Conservation (phyloP, 2,113 vertebrate genomes). For the Piaya cayana region DNA sequence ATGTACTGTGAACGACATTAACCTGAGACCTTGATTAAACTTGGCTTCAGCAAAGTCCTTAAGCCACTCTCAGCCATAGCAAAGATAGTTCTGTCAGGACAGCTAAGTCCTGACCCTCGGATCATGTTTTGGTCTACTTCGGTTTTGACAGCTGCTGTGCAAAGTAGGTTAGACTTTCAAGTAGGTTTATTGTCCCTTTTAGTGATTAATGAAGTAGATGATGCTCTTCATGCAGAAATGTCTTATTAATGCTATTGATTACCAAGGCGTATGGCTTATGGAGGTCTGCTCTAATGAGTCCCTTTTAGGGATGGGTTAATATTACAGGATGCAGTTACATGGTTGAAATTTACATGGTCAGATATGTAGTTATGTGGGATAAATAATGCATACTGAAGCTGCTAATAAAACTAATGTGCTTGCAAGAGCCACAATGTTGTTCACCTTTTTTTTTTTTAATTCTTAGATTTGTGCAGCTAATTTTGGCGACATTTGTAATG, state of each 20-base stretch:
- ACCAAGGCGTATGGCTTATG: not conserved
- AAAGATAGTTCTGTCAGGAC: not conserved
- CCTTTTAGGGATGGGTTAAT: not conserved
- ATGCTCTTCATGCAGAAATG: not conserved
- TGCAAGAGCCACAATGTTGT: not conserved
- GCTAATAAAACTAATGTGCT: not conserved
- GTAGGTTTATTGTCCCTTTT: not conserved
- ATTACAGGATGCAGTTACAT: not conserved
- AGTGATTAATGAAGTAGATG: not conserved
- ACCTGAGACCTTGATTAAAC: slow-evolving; percentile 14
- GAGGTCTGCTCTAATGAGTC: not conserved
- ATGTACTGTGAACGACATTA: not conserved
- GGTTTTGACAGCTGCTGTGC: slow-evolving; percentile 32
- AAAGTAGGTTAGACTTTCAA: not conserved
- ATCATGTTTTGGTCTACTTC: not conserved
- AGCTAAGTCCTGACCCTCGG: not conserved
- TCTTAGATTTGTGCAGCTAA: slow-evolving; percentile 88
- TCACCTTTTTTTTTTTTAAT: not conserved
- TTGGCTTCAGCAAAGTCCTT: slow-evolving; percentile 6
- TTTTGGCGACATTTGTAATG: slow-evolving; percentile 91
- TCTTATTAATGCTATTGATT: not conserved
- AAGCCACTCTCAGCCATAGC: not conserved
- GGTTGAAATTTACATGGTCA: not conserved
- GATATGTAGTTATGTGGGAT: not conserved
- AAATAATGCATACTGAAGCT: not conserved